Evolutionary conservation across 2,113 vertebrate genomes (phyloP).

Genomic region (Zapus hudsonius): DNA sequence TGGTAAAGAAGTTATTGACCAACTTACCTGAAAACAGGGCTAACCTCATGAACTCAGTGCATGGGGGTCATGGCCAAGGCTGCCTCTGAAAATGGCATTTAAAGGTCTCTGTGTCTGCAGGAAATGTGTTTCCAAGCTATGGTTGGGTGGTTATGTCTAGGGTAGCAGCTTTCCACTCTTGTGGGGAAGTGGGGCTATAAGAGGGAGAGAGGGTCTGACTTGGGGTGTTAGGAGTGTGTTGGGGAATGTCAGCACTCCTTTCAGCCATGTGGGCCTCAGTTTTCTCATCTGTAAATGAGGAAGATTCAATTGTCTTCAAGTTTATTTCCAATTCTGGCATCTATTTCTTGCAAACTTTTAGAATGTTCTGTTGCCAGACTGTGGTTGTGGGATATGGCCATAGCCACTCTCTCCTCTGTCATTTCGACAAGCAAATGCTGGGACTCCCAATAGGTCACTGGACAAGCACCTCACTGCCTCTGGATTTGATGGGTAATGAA

Average conservation of each 20-base stretch:
- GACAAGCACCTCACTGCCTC: neutral
- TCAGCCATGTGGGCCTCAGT: neutral
- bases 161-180: fast-evolving
- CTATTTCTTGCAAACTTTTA: neutral
- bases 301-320: neutral
- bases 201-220: neutral
- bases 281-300: neutral
- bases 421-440: neutral
- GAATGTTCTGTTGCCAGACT: neutral
- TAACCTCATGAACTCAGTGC: neutral
- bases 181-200: neutral
- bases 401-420: neutral
- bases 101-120: neutral
- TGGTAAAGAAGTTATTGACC: neutral
- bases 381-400: neutral
- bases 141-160: neutral
- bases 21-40: neutral
- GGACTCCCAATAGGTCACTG: neutral
- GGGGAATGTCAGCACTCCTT: too few species aligned
- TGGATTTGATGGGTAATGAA: neutral
- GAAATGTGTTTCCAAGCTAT: neutral
- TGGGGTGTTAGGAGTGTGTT: neutral
- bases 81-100: neutral
- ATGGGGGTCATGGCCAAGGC: neutral
- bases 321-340: neutral